Percentiles rank a stretch among this genome's conserved stretches.
phyloP scores from a whole-genome alignment of 1,140 invertebrate species.

The Drosophila malerkotliana region DNA sequence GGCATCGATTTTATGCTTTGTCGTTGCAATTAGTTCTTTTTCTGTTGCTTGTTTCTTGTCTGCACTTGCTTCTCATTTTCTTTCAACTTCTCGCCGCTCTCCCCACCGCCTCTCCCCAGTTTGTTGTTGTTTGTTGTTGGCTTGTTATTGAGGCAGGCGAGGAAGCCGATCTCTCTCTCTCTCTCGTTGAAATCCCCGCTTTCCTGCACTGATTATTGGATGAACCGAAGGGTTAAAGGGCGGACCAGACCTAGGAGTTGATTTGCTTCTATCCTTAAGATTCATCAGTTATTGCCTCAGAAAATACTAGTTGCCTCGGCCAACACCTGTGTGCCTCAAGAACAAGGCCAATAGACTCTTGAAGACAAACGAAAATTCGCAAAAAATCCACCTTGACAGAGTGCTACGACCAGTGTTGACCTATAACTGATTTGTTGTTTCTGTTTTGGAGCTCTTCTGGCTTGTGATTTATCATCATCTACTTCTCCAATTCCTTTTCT shows the following conservation, averaged over 20 bases:
- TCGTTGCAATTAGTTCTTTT: conserved; percentile 80
- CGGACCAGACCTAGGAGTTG: conserved; percentile 22
- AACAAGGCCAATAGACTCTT: conserved; percentile 74
- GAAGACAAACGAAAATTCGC: conserved; percentile 17
- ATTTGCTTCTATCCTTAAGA: conserved; percentile 20
- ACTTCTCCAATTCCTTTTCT: conserved; percentile 37
- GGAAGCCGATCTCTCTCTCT: not conserved
- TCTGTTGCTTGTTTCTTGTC: conserved; percentile 57
- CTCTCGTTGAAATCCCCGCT: not conserved
- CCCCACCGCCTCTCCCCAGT: not conserved
- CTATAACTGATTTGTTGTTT: conserved; percentile 64
- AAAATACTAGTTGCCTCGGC: not conserved
- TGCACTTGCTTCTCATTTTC: conserved; percentile 56
- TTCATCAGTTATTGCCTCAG: not conserved
- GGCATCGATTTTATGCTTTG: conserved; percentile 80
- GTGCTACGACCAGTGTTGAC: conserved; percentile 70
- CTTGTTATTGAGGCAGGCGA: conserved; percentile 45
- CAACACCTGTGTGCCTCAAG: conserved; percentile 31
- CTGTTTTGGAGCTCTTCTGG: conserved; percentile 22
- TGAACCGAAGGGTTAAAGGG: conserved; percentile 9
- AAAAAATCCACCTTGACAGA: conserved; percentile 48
- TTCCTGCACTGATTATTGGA: conserved; percentile 37
- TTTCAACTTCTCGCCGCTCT: conserved; percentile 11
- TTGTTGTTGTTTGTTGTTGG: conserved; percentile 26
- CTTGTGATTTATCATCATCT: conserved; percentile 26